Evolutionary conservation across 2,888 invertebrate genomes (phyloP).

Genomic region (Microctonus hyperodae): DNA sequence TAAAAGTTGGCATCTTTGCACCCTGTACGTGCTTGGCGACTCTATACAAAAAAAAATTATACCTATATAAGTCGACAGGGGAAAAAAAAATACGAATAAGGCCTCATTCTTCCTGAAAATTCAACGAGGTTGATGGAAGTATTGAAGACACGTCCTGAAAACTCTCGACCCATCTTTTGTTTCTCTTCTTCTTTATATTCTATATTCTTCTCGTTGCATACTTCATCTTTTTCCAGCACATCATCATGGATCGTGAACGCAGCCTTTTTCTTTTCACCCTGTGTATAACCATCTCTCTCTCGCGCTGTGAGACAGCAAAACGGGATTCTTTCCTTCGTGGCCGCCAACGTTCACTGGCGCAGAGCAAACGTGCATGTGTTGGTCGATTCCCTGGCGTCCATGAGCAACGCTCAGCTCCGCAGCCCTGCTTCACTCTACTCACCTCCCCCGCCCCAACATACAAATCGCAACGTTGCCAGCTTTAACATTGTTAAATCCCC

Average conservation of each 20-base stretch:
- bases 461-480: constrained; percentile 35
- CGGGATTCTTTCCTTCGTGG: constrained; percentile 62
- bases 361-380: constrained; percentile 45
- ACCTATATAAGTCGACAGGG: neutral
- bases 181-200: constrained; percentile 20
- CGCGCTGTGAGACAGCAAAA: constrained; percentile 55
- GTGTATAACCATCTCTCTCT: constrained; percentile 38
- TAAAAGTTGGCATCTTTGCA: neutral
- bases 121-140: constrained; percentile 48
- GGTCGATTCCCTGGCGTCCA: constrained; percentile 56
- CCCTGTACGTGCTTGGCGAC: neutral
- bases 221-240: constrained; percentile 19
- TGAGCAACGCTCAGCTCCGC: constrained; percentile 42
- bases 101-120: constrained; percentile 40
- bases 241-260: constrained; percentile 8
- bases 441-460: constrained; percentile 2
- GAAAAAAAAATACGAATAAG: constrained; percentile 15
- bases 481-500: too few species aligned
- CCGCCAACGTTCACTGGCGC: constrained; percentile 55
- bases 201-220: constrained; percentile 22
- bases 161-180: constrained; percentile 30
- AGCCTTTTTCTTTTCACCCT: constrained; percentile 31
- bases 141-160: constrained; percentile 44
- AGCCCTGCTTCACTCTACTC: constrained; percentile 10
- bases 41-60: neutral